Base-by-base conservation (phyloP, 2,888 invertebrate genomes). In the Halictus quadricinctus region DNA sequence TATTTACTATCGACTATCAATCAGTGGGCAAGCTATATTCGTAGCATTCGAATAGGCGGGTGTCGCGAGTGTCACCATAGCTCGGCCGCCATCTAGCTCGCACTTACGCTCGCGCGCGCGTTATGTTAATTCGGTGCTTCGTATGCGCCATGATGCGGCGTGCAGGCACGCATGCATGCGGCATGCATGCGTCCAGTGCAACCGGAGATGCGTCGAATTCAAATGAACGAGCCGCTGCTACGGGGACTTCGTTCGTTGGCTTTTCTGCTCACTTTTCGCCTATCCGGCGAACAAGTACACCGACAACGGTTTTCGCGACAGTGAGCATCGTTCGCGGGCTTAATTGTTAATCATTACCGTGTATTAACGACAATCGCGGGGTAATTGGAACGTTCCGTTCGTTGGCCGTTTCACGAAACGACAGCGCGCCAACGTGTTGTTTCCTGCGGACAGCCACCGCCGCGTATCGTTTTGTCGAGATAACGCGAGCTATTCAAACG, bases 61-160 rank as follows among this genome's bases (percentile, higher is more conserved):
- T 64, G 60, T 41, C 66, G 46, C 83, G 72, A 60, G 69, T 69
- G 81, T 79, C 72, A 73, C 36, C 5, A 79, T 54, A 75, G 70
- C 74, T 73, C 12, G 77, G 46, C 64, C 25, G 76, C 60, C 60
- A 58, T 80, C 69, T 84, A 12, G 7, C 72, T 41, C 46, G 46
- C 46, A 29, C 78, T 66, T 36, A 77, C 25, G 21, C 72, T 13
- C 72, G 48, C 48, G 72, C 46, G 80, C 80, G 87, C 72, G 87
- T 89, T 92, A 92, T 92, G 91, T 88, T 90, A 91, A 92, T 91
- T 79, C 78, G 80, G 79, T 86, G 90, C 85, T 92, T 92, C 87
- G 92, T 92, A 92, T 92, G 91, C 92, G 89, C 84, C 90, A 89
- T 90, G 91, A 89, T 79, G 88, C 89, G 75, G 77, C 81, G 84